Evolutionary conservation across 92 coral and sea anemone genomes (phyloP).

Genomic region (Chrysogorgia sp.): DNA sequence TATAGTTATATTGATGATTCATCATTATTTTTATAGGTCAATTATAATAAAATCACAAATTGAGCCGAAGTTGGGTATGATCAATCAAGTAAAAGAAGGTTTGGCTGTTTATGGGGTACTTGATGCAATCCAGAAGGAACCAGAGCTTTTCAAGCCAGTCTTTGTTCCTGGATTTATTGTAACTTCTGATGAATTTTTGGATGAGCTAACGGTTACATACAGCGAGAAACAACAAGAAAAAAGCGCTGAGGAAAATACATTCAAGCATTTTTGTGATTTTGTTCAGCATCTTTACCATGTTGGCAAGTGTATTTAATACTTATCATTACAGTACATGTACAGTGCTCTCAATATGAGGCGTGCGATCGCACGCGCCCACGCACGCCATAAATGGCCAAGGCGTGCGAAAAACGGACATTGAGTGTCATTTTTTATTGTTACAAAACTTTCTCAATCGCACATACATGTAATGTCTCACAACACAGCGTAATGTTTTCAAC

Average conservation of each 20-base stretch:
- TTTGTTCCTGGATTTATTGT: slow-evolving; percentile 28
- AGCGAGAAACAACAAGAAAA: slow-evolving; percentile 20
- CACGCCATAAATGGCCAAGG: no score
- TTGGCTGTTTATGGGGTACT: not conserved
- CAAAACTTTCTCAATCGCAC: no score
- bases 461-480: no score
- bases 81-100: slow-evolving; percentile 6
- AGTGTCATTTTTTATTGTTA: no score
- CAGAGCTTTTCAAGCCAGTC: slow-evolving; percentile 14
- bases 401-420: no score
- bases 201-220: slow-evolving; percentile 4
- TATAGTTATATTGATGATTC: no score
- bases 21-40: not conserved
- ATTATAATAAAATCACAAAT: slow-evolving; percentile 23
- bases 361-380: no score
- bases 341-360: no score
- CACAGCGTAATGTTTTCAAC: no score
- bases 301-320: slow-evolving; percentile 27
- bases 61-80: slow-evolving; percentile 31
- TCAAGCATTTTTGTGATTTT: slow-evolving; percentile 34
- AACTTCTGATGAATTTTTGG: slow-evolving; percentile 11
- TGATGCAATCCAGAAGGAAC: not conserved
- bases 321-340: no score
- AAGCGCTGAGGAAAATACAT: slow-evolving; percentile 29
- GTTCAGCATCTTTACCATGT: slow-evolving; percentile 13